Conservation (phyloP, 2,113 vertebrate genomes). For the Ictalurus punctatus region DNA sequence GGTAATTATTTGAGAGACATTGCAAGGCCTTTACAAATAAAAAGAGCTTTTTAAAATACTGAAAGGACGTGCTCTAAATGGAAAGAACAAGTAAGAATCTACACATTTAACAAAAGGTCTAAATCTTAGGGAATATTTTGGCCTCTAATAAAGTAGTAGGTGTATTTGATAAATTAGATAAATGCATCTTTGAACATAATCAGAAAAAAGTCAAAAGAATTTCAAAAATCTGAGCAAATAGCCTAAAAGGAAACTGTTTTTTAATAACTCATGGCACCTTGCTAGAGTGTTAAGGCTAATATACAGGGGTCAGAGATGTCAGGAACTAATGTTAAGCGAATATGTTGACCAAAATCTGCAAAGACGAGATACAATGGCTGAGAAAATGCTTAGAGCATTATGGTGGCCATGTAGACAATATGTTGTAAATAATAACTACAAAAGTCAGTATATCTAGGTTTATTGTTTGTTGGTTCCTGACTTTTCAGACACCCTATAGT, state of each 20-base stretch:
- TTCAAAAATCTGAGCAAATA: neutral
- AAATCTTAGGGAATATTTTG: neutral
- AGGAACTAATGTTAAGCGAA: neutral
- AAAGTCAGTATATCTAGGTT: neutral
- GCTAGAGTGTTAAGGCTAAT: neutral
- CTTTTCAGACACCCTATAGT: neutral
- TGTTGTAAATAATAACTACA: neutral
- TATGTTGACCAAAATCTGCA: neutral
- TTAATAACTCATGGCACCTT: neutral
- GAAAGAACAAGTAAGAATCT: neutral
- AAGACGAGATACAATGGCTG: neutral
- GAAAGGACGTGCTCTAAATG: neutral
- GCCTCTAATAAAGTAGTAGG: neutral
- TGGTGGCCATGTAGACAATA: neutral
- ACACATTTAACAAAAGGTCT: neutral
- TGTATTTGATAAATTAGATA: neutral
- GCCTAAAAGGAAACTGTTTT: neutral
- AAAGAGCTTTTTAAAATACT: neutral
- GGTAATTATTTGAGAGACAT: neutral
- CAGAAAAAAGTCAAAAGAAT: neutral
- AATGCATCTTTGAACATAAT: neutral
- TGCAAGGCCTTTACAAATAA: neutral
- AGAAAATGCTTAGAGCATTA: neutral
- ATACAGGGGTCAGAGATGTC: neutral
- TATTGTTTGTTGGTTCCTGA: neutral